Evolutionary conservation across 2,888 invertebrate genomes (phyloP), one percentile per base, ranked within the genome.

Genomic region (Cordilura impudica): DNA sequence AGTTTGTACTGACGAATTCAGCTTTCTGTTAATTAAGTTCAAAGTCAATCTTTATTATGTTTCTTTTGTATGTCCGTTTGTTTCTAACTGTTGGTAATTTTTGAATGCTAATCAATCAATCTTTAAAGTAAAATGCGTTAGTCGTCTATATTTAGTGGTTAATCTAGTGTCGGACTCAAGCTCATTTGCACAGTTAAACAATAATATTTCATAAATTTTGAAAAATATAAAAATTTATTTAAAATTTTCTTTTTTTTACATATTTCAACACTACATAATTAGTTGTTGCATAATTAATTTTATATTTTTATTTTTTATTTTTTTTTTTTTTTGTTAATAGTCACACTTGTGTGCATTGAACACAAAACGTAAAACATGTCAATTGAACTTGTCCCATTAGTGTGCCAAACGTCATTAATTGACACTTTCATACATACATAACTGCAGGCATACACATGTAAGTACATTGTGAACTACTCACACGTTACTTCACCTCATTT

Each of bases 321-420:
- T n/a, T n/a, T n/a, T n/a, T n/a, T n/a, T n/a, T n/a, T n/a, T n/a
- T n/a, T n/a, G n/a, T n/a, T n/a, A n/a, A n/a, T n/a, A n/a, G n/a
- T n/a, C n/a, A n/a, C n/a, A n/a, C n/a, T n/a, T n/a, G n/a, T n/a
- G n/a, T n/a, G n/a, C 39, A 35, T 26, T 65, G 49, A 23, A 29
- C 16, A 14, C 21, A 71, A 58, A 35, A 58, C 54, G 56, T 72
- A 71, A 79, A 71, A 63, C 67, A 75, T 75, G 79, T 79, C 79
- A 79, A 79, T 75, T 79, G 75, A 79, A 79, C 79, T 79, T 79
- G 79, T 75, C 71, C 71, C 71, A 75, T 79, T 79, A 79, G 75
- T 79, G 79, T 79, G 79, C 79, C 79, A 79, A 79, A 79, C 75
- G 79, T 79, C 79, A 79, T 63, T 75, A 67, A 75, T 51, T 66